Evolutionary conservation across 1,140 invertebrate species (phyloP), one percentile per base, ranked within the genome.

Genomic region (Lasioglossum baleicum): DNA sequence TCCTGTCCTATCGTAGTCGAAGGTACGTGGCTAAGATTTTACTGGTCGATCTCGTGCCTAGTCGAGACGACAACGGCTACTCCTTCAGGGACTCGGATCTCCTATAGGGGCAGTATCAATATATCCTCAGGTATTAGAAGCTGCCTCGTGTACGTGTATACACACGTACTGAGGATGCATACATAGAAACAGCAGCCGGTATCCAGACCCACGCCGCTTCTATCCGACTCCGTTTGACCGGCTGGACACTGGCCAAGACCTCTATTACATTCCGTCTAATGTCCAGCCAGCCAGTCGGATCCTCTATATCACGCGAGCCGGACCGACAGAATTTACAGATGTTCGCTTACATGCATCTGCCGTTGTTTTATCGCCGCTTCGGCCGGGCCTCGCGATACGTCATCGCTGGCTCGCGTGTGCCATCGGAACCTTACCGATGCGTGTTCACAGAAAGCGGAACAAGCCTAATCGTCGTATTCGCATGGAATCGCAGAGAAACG

Each of bases 191-290:
- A 64, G 4, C 42, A 22, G 76, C 2, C 65, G 61, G 42, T 44
- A 58, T 70, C 60, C 51, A 40, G 20, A 53, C 35, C 42, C 58
- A 35, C 56, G 51, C 7, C 22, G 8, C 56, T 35, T 44, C 84
- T 44, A 60, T 67, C 56, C 78, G 20, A 51, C 63, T 67, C 75
- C 82, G 74, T 89, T 89, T 78, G 83, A 86, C 81, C 84, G 73
- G 65, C 78, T 90, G 89, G 89, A 89, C 78, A 83, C 35, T 70
- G 61, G 89, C 90, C 90, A 91, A 89, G 77, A 83, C 70, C 86
- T 90, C 88, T 87, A 90, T 90, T 90, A 88, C 82, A 87, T 88
- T 85, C 81, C 84, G 69, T 85, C 87, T 88, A 86, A 89, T 90
- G 85, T 87, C 85, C 80, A 77, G 70, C 60, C 73, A 70, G 64